Base-by-base conservation (phyloP, 2,113 vertebrate species). In the Arothron firmamentum region DNA sequence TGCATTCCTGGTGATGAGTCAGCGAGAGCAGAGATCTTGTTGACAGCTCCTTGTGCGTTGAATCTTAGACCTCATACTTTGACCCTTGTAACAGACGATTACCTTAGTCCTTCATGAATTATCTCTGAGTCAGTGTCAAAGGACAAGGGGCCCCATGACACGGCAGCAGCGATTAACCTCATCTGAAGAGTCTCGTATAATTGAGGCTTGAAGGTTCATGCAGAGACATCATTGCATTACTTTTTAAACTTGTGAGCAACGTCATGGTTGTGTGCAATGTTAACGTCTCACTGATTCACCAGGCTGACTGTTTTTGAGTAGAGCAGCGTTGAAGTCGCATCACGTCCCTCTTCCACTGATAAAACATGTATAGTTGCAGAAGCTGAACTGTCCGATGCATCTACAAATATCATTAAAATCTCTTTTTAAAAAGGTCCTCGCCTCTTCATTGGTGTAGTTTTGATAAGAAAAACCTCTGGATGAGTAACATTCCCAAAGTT, bases 101-200 rank as follows among this genome's bases (percentile, higher is more conserved):
- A 74, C 62, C 59, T 62, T 72, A 57, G 62, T 75, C 65, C 66
- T 52, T 58, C 12, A 47, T 41, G 56, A 66, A 61, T 72, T 56
- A 70, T 69, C 67, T 79, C 41, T 61, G 52, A 52, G 41, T 51
- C 17, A 21, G 49, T 67, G 63, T 63, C 57, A 77, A 66, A 60
- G 54, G 73, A 78, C 64, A 56, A 76, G 72, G 57, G 75, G 75
- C 75, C 70, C 72, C 63, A 11, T 34, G 43, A 62, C 51, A 62
- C 54, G 75, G 78, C 79, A 75, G 79, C 56, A 59, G 56, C 59
- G 70, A 65, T 74, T 66, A 76, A 75, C 70, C 74, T 38, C 47
- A 48, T 74, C 49, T 49, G 56, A 81, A 68, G 41, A 4, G 38
- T 34, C 38, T 65, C 15, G 45, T 52, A 28, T 64, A 43, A 71